phyloP scores from a whole-genome alignment of 2,113 vertebrate species.

The Fregata magnificens region DNA sequence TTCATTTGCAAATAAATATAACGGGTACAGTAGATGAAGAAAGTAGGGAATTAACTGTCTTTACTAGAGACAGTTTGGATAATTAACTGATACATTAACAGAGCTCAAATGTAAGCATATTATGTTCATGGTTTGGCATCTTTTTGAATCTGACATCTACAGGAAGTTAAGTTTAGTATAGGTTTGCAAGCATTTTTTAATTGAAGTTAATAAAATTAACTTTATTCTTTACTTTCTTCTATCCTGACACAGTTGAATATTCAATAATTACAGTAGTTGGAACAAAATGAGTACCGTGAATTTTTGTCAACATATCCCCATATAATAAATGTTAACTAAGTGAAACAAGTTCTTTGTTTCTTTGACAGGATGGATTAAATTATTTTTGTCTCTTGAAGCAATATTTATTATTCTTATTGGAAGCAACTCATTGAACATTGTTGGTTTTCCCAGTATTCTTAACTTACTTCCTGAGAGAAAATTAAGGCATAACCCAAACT shows the following conservation, averaged over 20 bases:
- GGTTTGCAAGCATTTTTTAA: neutral
- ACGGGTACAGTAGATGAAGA: neutral
- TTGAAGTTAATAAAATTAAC: neutral
- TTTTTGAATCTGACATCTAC: neutral
- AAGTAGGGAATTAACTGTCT: neutral
- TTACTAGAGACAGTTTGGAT: neutral
- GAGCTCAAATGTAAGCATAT: neutral
- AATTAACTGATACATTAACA: neutral
- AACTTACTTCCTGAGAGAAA: neutral
- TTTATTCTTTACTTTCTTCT: neutral
- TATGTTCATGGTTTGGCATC: neutral
- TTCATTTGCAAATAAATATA: slow-evolving; percentile 51
- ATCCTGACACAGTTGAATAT: neutral
- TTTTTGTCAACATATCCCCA: neutral
- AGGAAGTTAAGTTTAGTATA: neutral
- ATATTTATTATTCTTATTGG: neutral
- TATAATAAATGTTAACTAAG: neutral
- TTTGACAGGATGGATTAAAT: neutral
- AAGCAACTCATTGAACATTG: neutral
- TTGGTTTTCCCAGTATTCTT: neutral
- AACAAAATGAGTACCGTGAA: neutral
- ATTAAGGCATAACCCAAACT: neutral
- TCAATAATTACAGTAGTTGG: neutral
- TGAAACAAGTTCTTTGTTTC: neutral
- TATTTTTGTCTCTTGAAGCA: neutral